phyloP scores from a whole-genome alignment of 2,888 invertebrate species.

The Drosophila anomelani region DNA sequence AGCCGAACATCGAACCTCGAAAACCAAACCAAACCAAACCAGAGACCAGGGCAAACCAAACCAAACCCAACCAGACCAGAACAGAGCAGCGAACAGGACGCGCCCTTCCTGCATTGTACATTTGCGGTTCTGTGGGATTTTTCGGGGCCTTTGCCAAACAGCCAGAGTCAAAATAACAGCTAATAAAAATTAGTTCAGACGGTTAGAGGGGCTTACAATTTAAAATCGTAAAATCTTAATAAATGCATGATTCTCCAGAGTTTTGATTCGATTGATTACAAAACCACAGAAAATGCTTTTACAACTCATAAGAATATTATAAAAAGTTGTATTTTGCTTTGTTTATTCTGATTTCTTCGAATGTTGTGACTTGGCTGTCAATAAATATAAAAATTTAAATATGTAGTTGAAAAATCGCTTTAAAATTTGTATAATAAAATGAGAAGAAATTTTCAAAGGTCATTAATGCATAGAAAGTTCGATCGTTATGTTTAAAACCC shows the following conservation, averaged over 20 bases:
- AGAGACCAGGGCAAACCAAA: slow-evolving; percentile 16
- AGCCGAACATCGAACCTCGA: slow-evolving; percentile 34
- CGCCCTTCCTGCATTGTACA: slow-evolving; percentile 46
- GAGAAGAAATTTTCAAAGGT: not conserved
- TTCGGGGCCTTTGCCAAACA: slow-evolving; percentile 24
- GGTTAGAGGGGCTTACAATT: not conserved
- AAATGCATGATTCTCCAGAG: too few species aligned
- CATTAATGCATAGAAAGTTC: not conserved
- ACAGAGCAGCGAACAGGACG: slow-evolving; percentile 21
- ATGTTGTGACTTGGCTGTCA: too few species aligned
- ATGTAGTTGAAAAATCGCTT: too few species aligned
- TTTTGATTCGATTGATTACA: too few species aligned
- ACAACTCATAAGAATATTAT: not conserved
- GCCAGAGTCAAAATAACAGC: slow-evolving; percentile 4
- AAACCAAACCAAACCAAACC: slow-evolving; percentile 31
- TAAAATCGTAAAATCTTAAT: too few species aligned
- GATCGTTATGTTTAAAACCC: not conserved
- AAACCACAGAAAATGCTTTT: not conserved
- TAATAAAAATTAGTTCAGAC: slow-evolving; percentile 1
- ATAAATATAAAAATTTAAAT: too few species aligned
- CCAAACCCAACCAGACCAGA: slow-evolving; percentile 13
- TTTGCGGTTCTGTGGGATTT: slow-evolving; percentile 54
- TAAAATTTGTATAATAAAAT: not conserved
- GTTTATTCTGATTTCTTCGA: too few species aligned
- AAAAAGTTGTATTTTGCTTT: too few species aligned